Conservation (phyloP, 2,888 invertebrate genomes). For the Apeira syringaria region DNA sequence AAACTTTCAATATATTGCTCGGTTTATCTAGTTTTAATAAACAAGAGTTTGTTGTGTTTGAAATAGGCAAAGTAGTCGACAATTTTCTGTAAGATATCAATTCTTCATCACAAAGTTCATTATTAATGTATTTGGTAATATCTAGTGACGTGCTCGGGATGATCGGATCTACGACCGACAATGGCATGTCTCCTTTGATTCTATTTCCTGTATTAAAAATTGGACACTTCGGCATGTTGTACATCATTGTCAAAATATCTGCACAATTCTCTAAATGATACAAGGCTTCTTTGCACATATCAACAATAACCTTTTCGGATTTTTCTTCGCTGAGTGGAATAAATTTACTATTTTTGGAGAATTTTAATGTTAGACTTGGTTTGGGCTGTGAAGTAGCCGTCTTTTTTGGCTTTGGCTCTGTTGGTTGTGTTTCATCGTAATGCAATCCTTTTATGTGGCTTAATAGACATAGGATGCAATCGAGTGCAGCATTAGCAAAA, state of each 20-base stretch:
- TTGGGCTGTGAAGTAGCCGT: conserved; percentile 54
- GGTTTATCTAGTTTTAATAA: conserved; percentile 89
- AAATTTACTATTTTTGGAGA: conserved; percentile 75
- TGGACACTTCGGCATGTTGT: conserved; percentile 97
- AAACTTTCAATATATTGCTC: conserved; percentile 93
- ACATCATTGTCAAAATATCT: conserved; percentile 95
- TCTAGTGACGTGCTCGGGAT: conserved; percentile 89
- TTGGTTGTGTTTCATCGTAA: conserved; percentile 76
- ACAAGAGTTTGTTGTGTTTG: conserved; percentile 79
- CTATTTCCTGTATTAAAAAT: conserved; percentile 95
- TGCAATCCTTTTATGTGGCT: conserved; percentile 89
- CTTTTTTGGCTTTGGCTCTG: conserved; percentile 73
- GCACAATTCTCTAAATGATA: conserved; percentile 94
- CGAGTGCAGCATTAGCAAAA: conserved; percentile 96
- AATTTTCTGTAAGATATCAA: conserved; percentile 86
- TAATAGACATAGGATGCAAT: conserved; percentile 95
- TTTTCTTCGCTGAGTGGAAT: conserved; percentile 75
- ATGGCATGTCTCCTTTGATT: conserved; percentile 89
- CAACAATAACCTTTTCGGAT: conserved; percentile 75
- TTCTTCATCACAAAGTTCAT: conserved; percentile 86
- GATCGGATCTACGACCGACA: conserved; percentile 92
- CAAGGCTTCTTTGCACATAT: conserved; percentile 90
- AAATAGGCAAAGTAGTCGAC: conserved; percentile 75
- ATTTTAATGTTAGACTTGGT: conserved; percentile 68
- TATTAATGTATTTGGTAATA: conserved; percentile 86